Percentiles rank a stretch among this genome's conserved stretches.
Conservation (phyloP, 2,113 vertebrate species). For the Brienomyrus brachyistius region DNA sequence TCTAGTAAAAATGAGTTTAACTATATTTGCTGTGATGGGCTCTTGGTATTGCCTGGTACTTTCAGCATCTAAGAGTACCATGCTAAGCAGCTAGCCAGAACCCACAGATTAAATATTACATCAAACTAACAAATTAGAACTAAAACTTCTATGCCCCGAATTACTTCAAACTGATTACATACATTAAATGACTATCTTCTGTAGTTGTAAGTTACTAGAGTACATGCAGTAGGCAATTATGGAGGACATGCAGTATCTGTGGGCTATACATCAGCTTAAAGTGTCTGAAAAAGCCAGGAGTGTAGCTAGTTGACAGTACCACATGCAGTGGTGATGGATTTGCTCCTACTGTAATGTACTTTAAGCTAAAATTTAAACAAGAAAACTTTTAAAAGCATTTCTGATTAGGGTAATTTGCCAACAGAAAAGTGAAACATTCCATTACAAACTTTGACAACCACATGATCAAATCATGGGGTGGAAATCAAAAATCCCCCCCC, state of each 20-base stretch:
- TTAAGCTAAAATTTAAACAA: background rate
- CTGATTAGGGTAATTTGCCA: background rate
- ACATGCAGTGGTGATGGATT: background rate
- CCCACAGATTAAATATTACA: background rate
- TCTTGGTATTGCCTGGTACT: background rate
- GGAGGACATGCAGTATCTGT: background rate
- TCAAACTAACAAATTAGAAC: background rate
- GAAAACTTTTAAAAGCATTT: background rate
- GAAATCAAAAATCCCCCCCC: background rate
- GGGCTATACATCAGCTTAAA: background rate
- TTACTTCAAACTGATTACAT: background rate
- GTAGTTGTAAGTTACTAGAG: background rate
- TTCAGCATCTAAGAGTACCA: background rate
- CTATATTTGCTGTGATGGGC: background rate
- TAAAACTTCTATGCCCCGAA: background rate
- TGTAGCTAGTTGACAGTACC: background rate
- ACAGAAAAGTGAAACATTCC: background rate
- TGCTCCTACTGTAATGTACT: background rate
- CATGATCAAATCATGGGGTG: background rate
- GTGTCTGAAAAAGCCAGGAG: background rate
- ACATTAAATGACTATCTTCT: background rate
- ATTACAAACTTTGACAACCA: background rate
- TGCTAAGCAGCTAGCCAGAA: background rate
- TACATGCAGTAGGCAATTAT: background rate
- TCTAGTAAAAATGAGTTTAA: background rate